Evolutionary conservation across 2,797 vertebrate species (phyloP).

Genomic region (Huso huso): DNA sequence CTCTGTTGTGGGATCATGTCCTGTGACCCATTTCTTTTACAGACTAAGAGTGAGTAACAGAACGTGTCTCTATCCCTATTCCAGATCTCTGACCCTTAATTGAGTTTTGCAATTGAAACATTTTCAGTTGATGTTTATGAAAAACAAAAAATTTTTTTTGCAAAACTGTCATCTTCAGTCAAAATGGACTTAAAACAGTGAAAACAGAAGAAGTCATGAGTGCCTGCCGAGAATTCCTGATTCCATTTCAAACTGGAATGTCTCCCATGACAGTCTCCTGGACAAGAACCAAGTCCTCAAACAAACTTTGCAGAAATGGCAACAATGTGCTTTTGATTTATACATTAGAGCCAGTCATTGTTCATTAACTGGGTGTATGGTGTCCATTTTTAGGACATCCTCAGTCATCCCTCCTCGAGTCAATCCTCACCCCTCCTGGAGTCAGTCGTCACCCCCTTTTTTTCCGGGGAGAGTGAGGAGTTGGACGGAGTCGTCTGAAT

Average conservation of each 20-base stretch:
- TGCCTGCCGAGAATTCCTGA: neutral
- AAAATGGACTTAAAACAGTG: neutral
- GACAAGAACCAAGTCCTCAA: neutral
- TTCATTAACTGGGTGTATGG: neutral
- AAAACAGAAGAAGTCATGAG: neutral
- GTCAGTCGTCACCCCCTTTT: too few species aligned
- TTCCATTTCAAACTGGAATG: slow-evolving; percentile 4
- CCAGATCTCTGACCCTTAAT: too few species aligned
- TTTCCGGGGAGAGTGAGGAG: too few species aligned
- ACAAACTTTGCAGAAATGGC: neutral
- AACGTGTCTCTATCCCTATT: too few species aligned
- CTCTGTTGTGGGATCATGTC: too few species aligned
- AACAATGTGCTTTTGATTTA: slow-evolving; percentile 5
- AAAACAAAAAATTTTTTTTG: neutral
- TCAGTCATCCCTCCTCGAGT: too few species aligned
- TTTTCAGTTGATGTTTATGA: neutral
- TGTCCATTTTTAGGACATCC: neutral
- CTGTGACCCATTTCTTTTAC: too few species aligned
- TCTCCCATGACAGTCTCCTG: neutral
- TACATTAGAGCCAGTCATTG: neutral
- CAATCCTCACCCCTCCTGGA: too few species aligned
- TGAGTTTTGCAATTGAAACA: neutral
- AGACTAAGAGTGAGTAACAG: too few species aligned
- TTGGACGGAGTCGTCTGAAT: too few species aligned
- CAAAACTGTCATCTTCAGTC: neutral